Conservation (phyloP, 1,140 invertebrate species). For the Bicyclus anynana region DNA sequence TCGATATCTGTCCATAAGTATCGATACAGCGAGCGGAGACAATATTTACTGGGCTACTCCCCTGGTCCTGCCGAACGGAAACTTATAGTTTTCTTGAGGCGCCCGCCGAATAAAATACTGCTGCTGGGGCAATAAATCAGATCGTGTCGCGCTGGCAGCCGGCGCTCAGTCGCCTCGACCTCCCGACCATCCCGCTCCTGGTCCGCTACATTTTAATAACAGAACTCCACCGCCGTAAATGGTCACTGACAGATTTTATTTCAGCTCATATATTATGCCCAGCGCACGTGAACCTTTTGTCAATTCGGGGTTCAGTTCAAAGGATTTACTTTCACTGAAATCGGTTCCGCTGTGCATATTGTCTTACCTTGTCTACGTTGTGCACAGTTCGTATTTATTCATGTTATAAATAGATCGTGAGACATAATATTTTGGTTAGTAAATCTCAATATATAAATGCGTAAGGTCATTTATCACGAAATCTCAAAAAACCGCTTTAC, state of each 20-base stretch:
- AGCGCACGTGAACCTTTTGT: constrained; percentile 55
- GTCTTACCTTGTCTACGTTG: neutral
- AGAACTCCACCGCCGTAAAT: constrained; percentile 60
- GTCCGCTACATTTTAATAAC: constrained; percentile 74
- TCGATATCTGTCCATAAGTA: constrained; percentile 63
- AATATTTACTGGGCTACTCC: constrained; percentile 74
- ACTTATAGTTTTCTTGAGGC: constrained; percentile 76
- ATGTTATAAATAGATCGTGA: too few relatives aligned
- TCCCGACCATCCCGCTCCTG: constrained; percentile 31
- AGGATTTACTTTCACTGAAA: neutral
- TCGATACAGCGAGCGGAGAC: constrained; percentile 64
- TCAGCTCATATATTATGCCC: constrained; percentile 62
- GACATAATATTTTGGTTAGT: too few relatives aligned
- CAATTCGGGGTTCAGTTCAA: constrained; percentile 21
- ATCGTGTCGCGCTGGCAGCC: constrained; percentile 60
- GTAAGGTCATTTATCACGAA: too few relatives aligned
- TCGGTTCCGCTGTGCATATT: neutral
- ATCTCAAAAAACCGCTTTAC: too few relatives aligned
- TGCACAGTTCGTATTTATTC: neutral
- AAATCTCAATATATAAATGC: too few relatives aligned
- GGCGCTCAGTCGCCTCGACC: constrained; percentile 48
- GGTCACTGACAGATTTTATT: constrained; percentile 71
- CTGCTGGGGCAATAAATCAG: constrained; percentile 70
- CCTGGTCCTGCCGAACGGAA: constrained; percentile 71
- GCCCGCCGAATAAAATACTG: constrained; percentile 75